These are phyloP conservation scores for Iguana delicatissima DNA, from an alignment of 2,797 vertebrate species.

Conservation along the genomic window DNA sequence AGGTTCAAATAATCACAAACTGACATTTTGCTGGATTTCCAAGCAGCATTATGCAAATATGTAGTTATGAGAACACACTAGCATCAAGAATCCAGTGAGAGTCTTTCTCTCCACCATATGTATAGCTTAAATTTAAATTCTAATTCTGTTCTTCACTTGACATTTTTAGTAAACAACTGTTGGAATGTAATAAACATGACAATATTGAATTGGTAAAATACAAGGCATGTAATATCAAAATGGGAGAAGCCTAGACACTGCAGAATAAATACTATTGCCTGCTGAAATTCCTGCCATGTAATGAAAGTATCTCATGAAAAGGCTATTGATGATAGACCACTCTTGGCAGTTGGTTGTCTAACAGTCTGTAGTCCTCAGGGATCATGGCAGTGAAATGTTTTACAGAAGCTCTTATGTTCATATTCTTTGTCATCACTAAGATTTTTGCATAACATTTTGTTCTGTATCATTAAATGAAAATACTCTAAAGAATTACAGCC, in stretches of 20 bases:
- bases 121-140: slow-evolving; percentile 55
- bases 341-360: slow-evolving; percentile 49
- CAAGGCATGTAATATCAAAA: not conserved
- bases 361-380: slow-evolving; percentile 40
- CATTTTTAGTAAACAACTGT: slow-evolving; percentile 47
- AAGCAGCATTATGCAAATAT: slow-evolving; percentile 65
- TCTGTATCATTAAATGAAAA: slow-evolving; percentile 67
- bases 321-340: slow-evolving; percentile 20
- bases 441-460: slow-evolving; percentile 47
- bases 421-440: slow-evolving; percentile 57
- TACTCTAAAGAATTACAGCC: slow-evolving; percentile 47
- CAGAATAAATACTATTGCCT: slow-evolving; percentile 25
- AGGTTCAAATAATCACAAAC: slow-evolving; percentile 43
- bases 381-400: slow-evolving; percentile 49
- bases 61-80: slow-evolving; percentile 49
- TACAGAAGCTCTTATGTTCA: slow-evolving; percentile 55
- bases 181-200: slow-evolving; percentile 50
- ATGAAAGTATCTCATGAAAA: slow-evolving; percentile 15
- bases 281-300: slow-evolving; percentile 31
- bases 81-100: slow-evolving; percentile 26
- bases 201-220: slow-evolving; percentile 19
- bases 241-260: not conserved
- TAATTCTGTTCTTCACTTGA: slow-evolving; percentile 42
- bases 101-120: slow-evolving; percentile 33
- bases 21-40: slow-evolving; percentile 51